Evolutionary conservation across 2,113 vertebrate species (phyloP), one percentile per base, ranked within the genome.

Genomic region (Petromus typicus): DNA sequence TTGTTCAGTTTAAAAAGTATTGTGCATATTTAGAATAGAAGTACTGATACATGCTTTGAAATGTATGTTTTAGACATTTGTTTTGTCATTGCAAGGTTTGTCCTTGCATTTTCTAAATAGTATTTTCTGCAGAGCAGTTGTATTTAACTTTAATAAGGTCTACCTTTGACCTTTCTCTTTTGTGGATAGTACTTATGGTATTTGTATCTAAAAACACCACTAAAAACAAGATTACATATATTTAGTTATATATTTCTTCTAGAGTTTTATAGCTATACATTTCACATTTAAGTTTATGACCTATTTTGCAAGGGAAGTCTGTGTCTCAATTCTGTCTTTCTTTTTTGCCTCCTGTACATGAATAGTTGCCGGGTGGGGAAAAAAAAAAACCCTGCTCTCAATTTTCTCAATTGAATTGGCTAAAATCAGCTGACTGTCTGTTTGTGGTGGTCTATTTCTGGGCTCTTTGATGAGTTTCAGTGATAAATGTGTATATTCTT

Each of bases 61-160:
- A 61, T 51, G 48, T 51, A 51, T 51, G 48, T 51, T 51, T 51
- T 51, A 51, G 48, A 51, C 48, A 51, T 86, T 54, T 89, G 93
- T 86, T 80, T 85, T 90, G 6, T 87, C 66, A 30, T 2, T 54
- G 20, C 67, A 30, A 85, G 40, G 30, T 9, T 86, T 59, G 20
- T 64, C 16, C 73, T 89, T 48, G 64, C 5, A n/a, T 66, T 73
- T 57, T 90, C 32, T 71, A 79, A 59, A 82, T 4, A 43, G 20
- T 61, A 5, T 82, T 51, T 89, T 84, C 51, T 81, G 6, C 37
- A 82, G 32, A 90, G n/a, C 18, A 89, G 64, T 85, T 66, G 16
- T 89, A 40, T 86, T 86, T 79, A 71, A 69, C 75, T 71, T 81
- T 90, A 86, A 76, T 67, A 51, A 95, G 57, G 32, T 43, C 61